phyloP scores from a whole-genome alignment of 1,140 invertebrate species.

The Chrysoperla carnea region DNA sequence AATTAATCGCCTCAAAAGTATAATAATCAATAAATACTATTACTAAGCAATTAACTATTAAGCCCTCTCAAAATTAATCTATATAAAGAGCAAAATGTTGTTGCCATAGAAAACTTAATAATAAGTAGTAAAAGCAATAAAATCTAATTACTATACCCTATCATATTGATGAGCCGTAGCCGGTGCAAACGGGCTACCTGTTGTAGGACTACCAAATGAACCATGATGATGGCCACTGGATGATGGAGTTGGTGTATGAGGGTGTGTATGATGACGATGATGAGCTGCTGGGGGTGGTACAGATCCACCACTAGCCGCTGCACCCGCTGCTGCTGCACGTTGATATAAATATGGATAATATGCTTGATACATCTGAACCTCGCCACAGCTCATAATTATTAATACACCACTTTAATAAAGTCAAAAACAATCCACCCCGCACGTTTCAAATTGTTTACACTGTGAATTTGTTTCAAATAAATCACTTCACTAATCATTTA shows the following conservation, averaged over 20 bases:
- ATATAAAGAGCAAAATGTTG: no score
- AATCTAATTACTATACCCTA: conserved; percentile 15
- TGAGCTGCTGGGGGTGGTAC: conserved; percentile 19
- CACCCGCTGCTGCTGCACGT: conserved; percentile 24
- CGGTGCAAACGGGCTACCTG: conserved; percentile 19
- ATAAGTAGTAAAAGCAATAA: no score
- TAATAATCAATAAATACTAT: no score
- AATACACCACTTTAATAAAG: no score
- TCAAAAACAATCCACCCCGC: no score
- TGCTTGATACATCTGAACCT: conserved; percentile 33
- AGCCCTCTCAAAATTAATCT: no score
- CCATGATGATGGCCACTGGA: conserved; percentile 14
- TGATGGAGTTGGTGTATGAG: not conserved
- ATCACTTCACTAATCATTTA: no score
- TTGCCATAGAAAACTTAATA: no score
- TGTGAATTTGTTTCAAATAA: no score
- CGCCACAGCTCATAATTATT: conserved; percentile 30
- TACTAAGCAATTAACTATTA: no score
- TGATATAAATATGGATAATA: conserved; percentile 36
- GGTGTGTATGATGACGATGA: not conserved
- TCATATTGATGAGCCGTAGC: conserved; percentile 28
- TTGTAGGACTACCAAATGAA: conserved; percentile 6
- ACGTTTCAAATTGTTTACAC: no score
- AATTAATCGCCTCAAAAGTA: no score
- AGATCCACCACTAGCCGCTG: conserved; percentile 21